Percentiles rank a stretch among this genome's conserved stretches.
Evolutionary conservation across 35 echinoderm and acorn worm species (phyloP).

Genomic region (Antedon bifida): DNA sequence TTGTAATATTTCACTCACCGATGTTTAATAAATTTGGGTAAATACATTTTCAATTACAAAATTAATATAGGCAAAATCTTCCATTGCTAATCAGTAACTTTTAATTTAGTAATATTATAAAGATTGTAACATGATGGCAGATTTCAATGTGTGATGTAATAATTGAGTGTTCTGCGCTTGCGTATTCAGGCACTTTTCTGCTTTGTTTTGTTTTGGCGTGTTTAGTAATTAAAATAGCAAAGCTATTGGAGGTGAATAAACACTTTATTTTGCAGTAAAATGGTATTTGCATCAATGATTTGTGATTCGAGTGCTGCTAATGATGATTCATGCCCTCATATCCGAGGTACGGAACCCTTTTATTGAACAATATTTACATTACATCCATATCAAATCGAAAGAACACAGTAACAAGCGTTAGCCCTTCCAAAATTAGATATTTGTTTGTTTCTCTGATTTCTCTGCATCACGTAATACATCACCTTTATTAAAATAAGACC

Average conservation of each 20-base stretch:
- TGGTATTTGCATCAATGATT: too few relatives aligned
- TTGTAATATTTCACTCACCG: not conserved
- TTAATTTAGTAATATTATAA: not conserved
- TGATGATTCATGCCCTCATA: too few relatives aligned
- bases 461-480: too few relatives aligned
- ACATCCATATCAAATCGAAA: too few relatives aligned
- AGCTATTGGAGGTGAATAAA: not conserved
- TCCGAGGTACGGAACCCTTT: too few relatives aligned
- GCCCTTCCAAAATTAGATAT: too few relatives aligned
- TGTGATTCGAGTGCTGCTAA: too few relatives aligned
- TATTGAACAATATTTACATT: too few relatives aligned
- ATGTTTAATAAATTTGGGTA: not conserved
- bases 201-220: not conserved
- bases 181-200: not conserved
- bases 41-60: not conserved
- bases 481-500: too few relatives aligned
- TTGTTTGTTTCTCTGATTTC: too few relatives aligned
- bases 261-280: not conserved
- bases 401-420: too few relatives aligned
- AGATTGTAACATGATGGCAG: not conserved
- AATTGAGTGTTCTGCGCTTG: not conserved
- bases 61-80: not conserved
- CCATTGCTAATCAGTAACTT: not conserved
- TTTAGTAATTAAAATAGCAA: not conserved
- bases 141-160: not conserved